Evolutionary conservation across 2,888 invertebrate species (phyloP).

Genomic region (Bellardia pandia): DNA sequence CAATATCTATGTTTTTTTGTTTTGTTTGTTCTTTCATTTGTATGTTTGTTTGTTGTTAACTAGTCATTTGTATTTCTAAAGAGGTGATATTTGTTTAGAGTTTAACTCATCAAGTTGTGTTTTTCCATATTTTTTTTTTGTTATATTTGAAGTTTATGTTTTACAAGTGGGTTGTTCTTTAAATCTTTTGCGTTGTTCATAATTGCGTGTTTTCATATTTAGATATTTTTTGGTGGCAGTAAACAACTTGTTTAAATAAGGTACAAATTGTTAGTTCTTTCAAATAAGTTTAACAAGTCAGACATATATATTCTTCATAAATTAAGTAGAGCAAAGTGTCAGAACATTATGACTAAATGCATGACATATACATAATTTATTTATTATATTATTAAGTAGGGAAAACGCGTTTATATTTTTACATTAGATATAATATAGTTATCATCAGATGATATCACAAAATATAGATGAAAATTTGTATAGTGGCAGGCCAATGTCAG

Average conservation of each 20-base stretch:
- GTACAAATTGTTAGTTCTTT: not conserved
- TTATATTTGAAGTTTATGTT: conserved; percentile 14
- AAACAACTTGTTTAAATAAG: conserved; percentile 27
- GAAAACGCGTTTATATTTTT: too few species aligned
- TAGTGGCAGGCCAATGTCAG: too few species aligned
- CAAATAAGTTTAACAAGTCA: not conserved
- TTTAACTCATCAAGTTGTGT: conserved; percentile 32
- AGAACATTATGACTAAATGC: not conserved
- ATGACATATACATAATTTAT: too few species aligned
- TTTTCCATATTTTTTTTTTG: not conserved
- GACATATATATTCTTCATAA: not conserved
- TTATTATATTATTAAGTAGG: too few species aligned
- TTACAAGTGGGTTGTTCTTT: conserved; percentile 39
- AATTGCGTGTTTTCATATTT: conserved; percentile 42
- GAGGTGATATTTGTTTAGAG: conserved; percentile 39
- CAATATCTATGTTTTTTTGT: not conserved
- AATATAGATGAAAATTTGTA: too few species aligned
- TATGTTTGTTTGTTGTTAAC: not conserved
- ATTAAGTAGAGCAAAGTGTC: conserved; percentile 16
- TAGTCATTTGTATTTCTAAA: conserved; percentile 12
- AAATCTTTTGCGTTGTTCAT: not conserved
- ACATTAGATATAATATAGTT: too few species aligned
- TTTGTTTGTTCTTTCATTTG: not conserved
- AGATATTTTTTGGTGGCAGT: not conserved
- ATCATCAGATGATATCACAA: too few species aligned